A percentile compares a stretch with the other conserved stretches of the same genome.
phyloP scores from a whole-genome alignment of 2,113 vertebrate genomes.

The Uropsilus gracilis region DNA sequence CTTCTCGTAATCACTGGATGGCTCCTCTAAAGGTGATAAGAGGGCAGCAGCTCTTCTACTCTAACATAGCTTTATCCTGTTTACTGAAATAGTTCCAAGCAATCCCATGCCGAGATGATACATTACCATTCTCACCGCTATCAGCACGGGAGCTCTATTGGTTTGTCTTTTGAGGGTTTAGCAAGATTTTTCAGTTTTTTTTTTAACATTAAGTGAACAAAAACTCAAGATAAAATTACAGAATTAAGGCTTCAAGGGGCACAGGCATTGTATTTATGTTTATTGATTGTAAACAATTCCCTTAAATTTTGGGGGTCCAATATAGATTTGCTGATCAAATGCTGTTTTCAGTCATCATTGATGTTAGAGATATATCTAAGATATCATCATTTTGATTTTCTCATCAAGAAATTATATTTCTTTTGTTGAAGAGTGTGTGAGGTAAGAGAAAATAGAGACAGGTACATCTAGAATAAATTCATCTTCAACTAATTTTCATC shows the following conservation, averaged over 20 bases:
- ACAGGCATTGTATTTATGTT: not conserved
- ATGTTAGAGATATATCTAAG: not conserved
- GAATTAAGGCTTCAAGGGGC: not conserved
- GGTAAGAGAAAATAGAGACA: not conserved
- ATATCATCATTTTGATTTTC: not conserved
- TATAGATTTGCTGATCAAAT: not conserved
- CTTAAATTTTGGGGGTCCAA: not conserved
- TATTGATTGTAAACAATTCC: not conserved
- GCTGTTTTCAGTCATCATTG: not conserved
- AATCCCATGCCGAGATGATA: constrained; percentile 56
- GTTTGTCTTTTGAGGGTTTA: constrained; percentile 70
- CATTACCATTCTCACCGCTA: constrained; percentile 56
- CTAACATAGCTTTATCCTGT: constrained; percentile 69
- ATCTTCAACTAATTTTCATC: not conserved
- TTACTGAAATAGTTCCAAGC: constrained; percentile 75
- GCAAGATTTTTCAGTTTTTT: constrained; percentile 55
- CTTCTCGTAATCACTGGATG: constrained; percentile 65
- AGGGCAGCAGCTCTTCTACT: constrained; percentile 52
- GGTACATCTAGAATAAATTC: not conserved
- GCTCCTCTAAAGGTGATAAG: constrained; percentile 57
- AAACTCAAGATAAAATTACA: constrained; percentile 59
- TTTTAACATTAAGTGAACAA: constrained; percentile 62
- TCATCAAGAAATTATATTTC: constrained; percentile 5
- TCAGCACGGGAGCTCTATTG: constrained; percentile 58
- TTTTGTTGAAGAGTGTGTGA: not conserved